These are phyloP conservation scores for Magallana gigas DNA, from an alignment of 1,140 invertebrate genomes.

Conservation along the genomic window DNA sequence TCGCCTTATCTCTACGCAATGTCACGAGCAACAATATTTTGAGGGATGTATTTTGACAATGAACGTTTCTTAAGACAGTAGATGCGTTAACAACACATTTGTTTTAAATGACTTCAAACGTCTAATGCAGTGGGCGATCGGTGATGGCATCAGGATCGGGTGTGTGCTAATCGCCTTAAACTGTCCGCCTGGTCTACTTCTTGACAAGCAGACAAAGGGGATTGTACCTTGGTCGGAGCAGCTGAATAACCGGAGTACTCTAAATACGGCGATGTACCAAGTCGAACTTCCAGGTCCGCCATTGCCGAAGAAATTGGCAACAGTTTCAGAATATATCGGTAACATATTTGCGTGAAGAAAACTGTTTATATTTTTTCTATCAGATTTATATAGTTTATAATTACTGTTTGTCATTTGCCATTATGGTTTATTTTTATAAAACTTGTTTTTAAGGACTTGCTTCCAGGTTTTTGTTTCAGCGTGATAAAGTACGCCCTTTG, in stretches of 20 bases:
- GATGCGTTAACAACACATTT: neutral
- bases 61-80: neutral
- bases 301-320: neutral
- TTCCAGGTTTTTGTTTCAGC: neutral
- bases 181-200: neutral
- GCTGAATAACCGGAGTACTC: slow-evolving; percentile 9
- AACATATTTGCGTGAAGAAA: neutral
- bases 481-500: neutral
- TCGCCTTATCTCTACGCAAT: neutral
- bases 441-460: neutral
- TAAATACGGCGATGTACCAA: neutral
- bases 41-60: neutral
- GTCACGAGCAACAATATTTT: neutral
- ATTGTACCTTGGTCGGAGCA: slow-evolving; percentile 13
- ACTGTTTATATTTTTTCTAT: neutral
- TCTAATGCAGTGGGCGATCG: neutral
- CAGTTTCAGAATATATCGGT: neutral
- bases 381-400: neutral
- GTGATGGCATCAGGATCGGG: neutral
- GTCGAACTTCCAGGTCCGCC: neutral
- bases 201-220: slow-evolving; percentile 18
- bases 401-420: neutral
- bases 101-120: neutral
- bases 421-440: neutral
- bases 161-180: slow-evolving; percentile 2